Evolutionary conservation across 2,888 invertebrate species (phyloP).

Genomic region (Tetramorium bicarinatum): DNA sequence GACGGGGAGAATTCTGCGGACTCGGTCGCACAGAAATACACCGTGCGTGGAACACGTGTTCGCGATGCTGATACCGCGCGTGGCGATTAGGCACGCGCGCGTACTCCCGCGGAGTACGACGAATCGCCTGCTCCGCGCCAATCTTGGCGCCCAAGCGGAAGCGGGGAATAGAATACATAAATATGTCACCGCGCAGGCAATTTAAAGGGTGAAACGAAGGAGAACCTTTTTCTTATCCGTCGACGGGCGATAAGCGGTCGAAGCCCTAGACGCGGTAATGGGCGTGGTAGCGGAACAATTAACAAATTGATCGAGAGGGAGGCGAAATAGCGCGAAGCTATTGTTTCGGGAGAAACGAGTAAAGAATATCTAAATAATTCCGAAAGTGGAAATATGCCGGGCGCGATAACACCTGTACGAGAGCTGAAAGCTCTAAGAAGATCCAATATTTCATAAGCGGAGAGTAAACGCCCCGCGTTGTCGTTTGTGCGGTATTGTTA

Average conservation of each 20-base stretch:
- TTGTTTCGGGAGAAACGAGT: neutral
- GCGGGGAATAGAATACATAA: neutral
- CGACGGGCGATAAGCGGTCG: neutral
- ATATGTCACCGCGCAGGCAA: neutral
- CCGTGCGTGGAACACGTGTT: constrained; percentile 7
- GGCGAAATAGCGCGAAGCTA: neutral
- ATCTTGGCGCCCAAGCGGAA: neutral
- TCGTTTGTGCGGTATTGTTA: neutral
- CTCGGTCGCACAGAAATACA: constrained; percentile 24
- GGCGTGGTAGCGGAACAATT: constrained; percentile 8
- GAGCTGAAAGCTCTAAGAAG: neutral
- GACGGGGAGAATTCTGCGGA: neutral
- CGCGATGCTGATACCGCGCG: constrained; percentile 25
- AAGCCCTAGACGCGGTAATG: neutral
- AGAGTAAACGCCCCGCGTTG: neutral
- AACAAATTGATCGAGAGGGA: neutral
- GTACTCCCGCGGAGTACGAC: neutral
- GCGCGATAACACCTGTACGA: neutral
- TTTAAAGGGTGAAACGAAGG: neutral
- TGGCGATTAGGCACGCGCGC: constrained; percentile 12
- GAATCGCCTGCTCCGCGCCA: neutral
- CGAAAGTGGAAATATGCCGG: neutral
- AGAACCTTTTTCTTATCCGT: neutral
- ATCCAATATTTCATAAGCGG: constrained; percentile 2
- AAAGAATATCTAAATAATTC: neutral